A percentile compares a stretch with the other conserved stretches of the same genome.
phyloP scores from a whole-genome alignment of 2,113 vertebrate genomes.

The Leucopsar rothschildi region DNA sequence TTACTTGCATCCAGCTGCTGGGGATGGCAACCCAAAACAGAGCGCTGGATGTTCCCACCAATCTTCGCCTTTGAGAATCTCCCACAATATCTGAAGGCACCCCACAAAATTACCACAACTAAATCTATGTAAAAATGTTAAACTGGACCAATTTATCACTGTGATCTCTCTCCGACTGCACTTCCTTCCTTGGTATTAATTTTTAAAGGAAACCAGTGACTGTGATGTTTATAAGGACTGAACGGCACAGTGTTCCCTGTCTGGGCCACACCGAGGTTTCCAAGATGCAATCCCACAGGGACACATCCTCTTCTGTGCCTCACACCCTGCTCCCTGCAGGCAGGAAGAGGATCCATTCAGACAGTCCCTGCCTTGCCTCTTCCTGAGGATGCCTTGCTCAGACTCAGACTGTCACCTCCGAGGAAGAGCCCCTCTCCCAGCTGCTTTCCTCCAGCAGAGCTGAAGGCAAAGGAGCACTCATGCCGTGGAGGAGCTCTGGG shows the following conservation, averaged over 20 bases:
- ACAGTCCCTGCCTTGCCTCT: not conserved
- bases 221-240: not conserved
- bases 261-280: not conserved
- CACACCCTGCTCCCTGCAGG: not conserved
- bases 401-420: rapidly evolving
- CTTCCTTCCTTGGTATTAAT: not conserved
- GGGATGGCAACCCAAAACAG: not conserved
- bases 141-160: not conserved
- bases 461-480: not conserved
- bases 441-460: not conserved
- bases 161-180: not conserved
- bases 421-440: not conserved
- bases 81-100: not conserved
- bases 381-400: not conserved
- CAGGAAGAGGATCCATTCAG: not conserved
- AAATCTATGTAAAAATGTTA: not conserved
- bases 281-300: not conserved
- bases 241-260: not conserved
- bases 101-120: not conserved
- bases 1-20: not conserved
- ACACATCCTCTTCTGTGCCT: not conserved
- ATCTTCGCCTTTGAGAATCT: not conserved
- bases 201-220: not conserved
- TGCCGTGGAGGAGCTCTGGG: not conserved
- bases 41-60: not conserved